Conservation (phyloP, 2,113 vertebrate genomes). For the Eurystomus gularis region DNA sequence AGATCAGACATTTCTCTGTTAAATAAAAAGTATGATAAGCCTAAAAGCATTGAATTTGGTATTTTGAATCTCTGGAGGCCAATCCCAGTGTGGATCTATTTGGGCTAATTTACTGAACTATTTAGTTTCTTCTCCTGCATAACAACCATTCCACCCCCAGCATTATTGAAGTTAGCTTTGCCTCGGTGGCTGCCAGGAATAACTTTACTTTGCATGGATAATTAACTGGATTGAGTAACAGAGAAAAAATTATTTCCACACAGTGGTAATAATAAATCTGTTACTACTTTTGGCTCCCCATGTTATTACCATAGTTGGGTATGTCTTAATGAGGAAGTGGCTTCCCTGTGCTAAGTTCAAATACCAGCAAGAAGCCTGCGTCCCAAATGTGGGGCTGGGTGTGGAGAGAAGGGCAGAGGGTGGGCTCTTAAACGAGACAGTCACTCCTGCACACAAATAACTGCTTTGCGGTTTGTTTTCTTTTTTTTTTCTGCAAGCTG, state of each 20-base stretch:
- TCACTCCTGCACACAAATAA: neutral
- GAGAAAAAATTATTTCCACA: slow-evolving; percentile 55
- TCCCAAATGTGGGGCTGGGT: neutral
- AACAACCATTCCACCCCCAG: slow-evolving; percentile 48
- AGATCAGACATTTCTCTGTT: slow-evolving; percentile 36
- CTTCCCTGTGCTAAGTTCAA: slow-evolving; percentile 53
- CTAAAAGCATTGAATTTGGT: slow-evolving; percentile 52
- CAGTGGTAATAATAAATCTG: slow-evolving; percentile 67
- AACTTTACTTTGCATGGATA: slow-evolving; percentile 68
- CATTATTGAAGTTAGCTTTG: slow-evolving; percentile 47
- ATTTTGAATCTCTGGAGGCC: slow-evolving; percentile 33
- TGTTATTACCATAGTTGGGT: slow-evolving; percentile 64
- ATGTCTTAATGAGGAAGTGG: slow-evolving; percentile 69
- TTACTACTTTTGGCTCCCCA: slow-evolving; percentile 65
- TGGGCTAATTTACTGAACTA: slow-evolving; percentile 52
- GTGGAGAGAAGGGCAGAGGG: neutral
- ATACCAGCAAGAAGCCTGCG: slow-evolving; percentile 15
- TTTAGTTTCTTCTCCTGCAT: slow-evolving; percentile 43
- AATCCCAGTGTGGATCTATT: slow-evolving; percentile 37
- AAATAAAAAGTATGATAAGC: slow-evolving; percentile 53
- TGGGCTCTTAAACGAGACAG: neutral
- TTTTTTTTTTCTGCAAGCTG: neutral
- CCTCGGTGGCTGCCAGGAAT: slow-evolving; percentile 64
- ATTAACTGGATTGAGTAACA: slow-evolving; percentile 68
- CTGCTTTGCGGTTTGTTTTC: neutral